Evolutionary conservation across 2,888 invertebrate genomes (phyloP).

Genomic region (Anarsia innoxiella): DNA sequence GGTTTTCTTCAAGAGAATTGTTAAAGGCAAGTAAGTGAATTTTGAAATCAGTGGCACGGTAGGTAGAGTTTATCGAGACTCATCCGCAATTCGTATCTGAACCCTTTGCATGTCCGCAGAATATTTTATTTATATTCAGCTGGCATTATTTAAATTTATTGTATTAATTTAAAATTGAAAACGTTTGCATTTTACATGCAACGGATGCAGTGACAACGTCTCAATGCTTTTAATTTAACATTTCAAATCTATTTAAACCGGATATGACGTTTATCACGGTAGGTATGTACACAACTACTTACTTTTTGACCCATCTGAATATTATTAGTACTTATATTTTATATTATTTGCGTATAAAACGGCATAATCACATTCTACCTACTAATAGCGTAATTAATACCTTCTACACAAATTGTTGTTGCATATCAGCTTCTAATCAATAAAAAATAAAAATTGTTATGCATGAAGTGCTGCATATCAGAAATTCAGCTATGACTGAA

Average conservation of each 20-base stretch:
- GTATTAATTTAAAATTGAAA: constrained; percentile 43
- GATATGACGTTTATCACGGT: background rate
- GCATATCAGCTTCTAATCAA: constrained; percentile 6
- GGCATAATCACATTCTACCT: too few species aligned
- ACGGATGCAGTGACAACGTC: constrained; percentile 32
- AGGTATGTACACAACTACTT: too few species aligned
- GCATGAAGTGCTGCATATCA: constrained; percentile 14
- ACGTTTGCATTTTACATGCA: constrained; percentile 28
- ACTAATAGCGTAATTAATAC: background rate
- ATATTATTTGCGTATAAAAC: too few species aligned
- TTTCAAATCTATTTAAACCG: constrained; percentile 26
- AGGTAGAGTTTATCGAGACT: too few species aligned
- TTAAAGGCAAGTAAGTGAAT: too few species aligned
- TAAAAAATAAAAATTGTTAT: constrained; percentile 13
- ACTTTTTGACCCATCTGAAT: too few species aligned
- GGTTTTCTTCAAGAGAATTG: too few species aligned
- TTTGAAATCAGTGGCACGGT: too few species aligned
- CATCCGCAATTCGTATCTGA: too few species aligned
- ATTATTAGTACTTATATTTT: too few species aligned
- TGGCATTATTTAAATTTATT: constrained; percentile 34
- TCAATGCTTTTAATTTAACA: constrained; percentile 27
- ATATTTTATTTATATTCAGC: background rate
- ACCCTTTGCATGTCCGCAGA: too few species aligned
- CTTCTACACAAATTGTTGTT: background rate
- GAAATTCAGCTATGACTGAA: constrained; percentile 8